Evolutionary conservation across 2,888 invertebrate genomes (phyloP).

Genomic region (Apamea anceps): DNA sequence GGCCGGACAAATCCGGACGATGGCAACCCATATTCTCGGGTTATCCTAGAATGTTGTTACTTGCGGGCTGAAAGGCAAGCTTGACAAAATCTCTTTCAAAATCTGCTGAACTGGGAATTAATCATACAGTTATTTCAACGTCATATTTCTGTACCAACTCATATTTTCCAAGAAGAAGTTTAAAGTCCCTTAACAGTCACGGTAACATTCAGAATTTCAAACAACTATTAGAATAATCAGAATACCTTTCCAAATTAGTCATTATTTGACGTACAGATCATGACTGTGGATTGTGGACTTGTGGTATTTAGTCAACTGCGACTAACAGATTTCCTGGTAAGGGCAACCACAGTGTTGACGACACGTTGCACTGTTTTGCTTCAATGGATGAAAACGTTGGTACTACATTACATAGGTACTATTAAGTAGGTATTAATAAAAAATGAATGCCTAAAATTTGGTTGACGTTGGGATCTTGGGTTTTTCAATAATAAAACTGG

Average conservation of each 20-base stretch:
- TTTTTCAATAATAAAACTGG: background rate
- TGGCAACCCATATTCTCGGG: too few relatives aligned
- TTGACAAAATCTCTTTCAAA: background rate
- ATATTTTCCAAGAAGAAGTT: constrained; percentile 12
- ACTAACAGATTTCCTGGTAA: constrained; percentile 37
- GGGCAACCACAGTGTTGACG: constrained; percentile 42
- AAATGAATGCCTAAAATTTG: background rate
- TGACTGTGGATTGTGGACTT: constrained; percentile 27
- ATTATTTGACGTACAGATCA: constrained; percentile 32
- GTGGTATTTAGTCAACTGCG: constrained; percentile 12
- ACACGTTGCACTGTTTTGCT: constrained; percentile 18
- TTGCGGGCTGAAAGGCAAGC: background rate
- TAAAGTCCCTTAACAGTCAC: background rate
- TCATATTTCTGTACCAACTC: background rate
- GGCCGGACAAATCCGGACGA: too few relatives aligned
- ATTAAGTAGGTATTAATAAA: background rate
- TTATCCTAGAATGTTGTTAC: background rate
- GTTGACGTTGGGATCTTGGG: background rate
- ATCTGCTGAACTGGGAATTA: background rate
- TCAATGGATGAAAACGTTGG: constrained; percentile 23
- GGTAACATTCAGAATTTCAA: constrained; percentile 1
- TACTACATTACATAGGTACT: background rate
- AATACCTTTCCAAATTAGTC: constrained; percentile 30
- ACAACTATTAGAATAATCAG: background rate
- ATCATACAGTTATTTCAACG: constrained; percentile 10